phyloP scores from a whole-genome alignment of 2,797 vertebrate genomes.

The Anguilla anguilla region DNA sequence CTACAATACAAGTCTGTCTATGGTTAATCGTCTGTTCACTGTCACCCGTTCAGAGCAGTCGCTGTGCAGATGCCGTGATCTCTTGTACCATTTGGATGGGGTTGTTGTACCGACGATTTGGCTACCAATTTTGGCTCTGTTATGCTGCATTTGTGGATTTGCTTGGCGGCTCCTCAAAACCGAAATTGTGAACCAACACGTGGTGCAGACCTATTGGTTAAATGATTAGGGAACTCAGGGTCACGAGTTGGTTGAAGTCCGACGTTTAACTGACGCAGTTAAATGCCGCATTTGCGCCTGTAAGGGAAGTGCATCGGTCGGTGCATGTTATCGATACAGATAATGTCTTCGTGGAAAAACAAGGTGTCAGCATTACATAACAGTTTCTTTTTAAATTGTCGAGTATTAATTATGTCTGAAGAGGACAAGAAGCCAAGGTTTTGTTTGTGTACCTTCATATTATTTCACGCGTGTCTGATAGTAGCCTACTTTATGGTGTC shows the following conservation, averaged over 20 bases:
- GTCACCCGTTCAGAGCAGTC: background rate
- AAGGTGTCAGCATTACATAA: background rate
- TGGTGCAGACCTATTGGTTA: too few relatives aligned
- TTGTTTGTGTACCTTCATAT: constrained; percentile 1
- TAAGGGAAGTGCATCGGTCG: background rate
- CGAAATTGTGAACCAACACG: too few relatives aligned
- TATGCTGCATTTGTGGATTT: too few relatives aligned
- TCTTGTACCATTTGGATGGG: background rate
- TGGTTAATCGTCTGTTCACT: background rate
- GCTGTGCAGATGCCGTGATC: background rate
- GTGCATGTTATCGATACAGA: background rate
- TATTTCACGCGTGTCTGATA: background rate
- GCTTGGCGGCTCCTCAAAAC: too few relatives aligned
- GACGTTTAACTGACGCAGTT: background rate
- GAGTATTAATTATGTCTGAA: background rate
- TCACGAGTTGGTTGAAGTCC: background rate
- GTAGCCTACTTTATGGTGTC: background rate
- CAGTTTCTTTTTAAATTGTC: background rate
- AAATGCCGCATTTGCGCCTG: background rate
- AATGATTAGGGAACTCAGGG: background rate
- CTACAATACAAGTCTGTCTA: background rate
- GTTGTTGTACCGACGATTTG: background rate
- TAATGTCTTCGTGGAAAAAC: background rate
- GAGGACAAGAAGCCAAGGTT: background rate
- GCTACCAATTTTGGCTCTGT: too few relatives aligned